These are phyloP conservation scores for Aleiodes sp. DNA, from an alignment of 1,140 invertebrate species.

Conservation along the genomic window DNA sequence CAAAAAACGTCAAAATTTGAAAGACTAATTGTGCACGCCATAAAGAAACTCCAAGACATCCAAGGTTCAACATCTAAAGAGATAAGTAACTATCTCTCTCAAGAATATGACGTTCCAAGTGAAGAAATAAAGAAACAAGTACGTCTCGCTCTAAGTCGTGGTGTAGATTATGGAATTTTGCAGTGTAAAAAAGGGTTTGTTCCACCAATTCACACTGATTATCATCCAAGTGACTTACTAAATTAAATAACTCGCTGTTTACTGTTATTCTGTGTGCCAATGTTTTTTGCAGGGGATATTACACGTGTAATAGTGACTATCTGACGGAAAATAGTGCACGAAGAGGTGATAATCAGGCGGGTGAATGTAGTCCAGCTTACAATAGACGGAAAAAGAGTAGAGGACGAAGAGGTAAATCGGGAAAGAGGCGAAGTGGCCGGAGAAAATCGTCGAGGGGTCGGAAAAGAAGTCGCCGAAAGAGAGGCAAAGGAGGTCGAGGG, in stretches of 20 bases:
- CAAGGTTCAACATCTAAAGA: conserved; percentile 57
- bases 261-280: not conserved
- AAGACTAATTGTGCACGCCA: conserved; percentile 55
- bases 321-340: not conserved
- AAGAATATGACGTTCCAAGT: conserved; percentile 50
- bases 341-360: not conserved
- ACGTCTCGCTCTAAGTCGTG: conserved; percentile 52
- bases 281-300: not conserved
- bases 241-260: not conserved
- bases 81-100: conserved; percentile 57
- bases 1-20: conserved; percentile 50
- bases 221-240: no score
- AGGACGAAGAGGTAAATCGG: not conserved
- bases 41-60: conserved; percentile 51
- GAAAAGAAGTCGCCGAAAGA: not conserved
- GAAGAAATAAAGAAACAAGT: conserved; percentile 48
- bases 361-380: not conserved
- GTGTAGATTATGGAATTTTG: conserved; percentile 55
- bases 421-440: not conserved
- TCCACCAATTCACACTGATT: not conserved
- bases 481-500: not conserved
- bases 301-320: not conserved
- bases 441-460: not conserved
- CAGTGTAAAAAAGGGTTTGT: conserved; percentile 45
- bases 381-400: not conserved